Evolutionary conservation across 1,140 invertebrate species (phyloP), one percentile per base, ranked within the genome.

Genomic region (Caenorhabditis briggsae): DNA sequence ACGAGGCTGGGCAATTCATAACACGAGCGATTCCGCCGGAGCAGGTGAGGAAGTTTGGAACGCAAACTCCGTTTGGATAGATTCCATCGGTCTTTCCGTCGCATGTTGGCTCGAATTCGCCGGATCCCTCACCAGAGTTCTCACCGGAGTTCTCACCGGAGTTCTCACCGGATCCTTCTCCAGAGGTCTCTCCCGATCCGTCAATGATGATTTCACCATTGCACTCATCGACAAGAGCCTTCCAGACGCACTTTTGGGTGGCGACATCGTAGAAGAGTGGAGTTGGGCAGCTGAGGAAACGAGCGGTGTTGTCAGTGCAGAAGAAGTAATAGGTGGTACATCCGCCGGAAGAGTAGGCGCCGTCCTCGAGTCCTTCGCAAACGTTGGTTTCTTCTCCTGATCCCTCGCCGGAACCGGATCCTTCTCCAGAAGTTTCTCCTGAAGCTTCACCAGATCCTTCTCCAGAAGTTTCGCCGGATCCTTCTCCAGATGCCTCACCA

Each of bases 321-420:
- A 78, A 78, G 46, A 50, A 78, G 46, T 78, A 78, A 46, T 78
- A 78, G n/a, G 70, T 78, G n/a, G 70, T 78, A n/a, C 70, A 78
- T 5, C 70, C 70, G 12, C 70, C 70, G 6, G 70, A 78, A 25
- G 70, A 78, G 20, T 78, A 78, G 46, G 70, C 70, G 18, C 70
- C 70, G 46, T 78, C 70, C 18, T 78, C 70, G 12, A 78, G n/a
- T 6, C 33, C n/a, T 23, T 78, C 70, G n/a, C 70, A 78, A 3
- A 78, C 33, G 33, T 33, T 33, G 33, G 33, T 33, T 41, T 70
- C 64, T 3, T 70, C 41, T 70, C 70, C 70, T 18, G 20, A n/a
- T 43, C 43, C n/a, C n/a, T 43, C 70, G 16, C 33, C 46, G 5
- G 5, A 9, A n/a, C 20, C 41, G 2, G 33, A n/a, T 25, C 70